phyloP scores from a whole-genome alignment of 2,888 invertebrate genomes.

The Calameuta pallipes region DNA sequence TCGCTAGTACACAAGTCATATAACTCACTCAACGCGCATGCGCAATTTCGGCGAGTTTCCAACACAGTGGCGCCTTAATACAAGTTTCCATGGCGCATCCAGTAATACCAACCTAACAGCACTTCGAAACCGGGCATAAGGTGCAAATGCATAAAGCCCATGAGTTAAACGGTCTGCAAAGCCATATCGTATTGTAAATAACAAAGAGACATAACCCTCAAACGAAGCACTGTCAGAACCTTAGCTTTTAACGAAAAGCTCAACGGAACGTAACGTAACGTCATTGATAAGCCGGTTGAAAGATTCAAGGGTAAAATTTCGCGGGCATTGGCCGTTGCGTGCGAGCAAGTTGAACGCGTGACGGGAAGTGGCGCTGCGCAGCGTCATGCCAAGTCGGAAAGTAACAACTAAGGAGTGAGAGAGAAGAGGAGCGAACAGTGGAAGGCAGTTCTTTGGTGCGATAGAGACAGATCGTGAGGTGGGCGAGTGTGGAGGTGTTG shows the following conservation, averaged over 20 bases:
- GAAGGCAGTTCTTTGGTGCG: conserved; percentile 7
- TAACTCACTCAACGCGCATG: not conserved
- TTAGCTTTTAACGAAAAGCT: not conserved
- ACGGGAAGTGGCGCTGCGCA: conserved; percentile 18
- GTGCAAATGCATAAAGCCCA: not conserved
- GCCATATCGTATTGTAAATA: not conserved
- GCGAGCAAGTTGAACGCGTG: conserved; percentile 13
- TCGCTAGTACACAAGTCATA: not conserved
- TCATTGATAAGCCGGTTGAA: not conserved
- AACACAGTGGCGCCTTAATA: not conserved
- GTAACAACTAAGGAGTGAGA: conserved; percentile 23
- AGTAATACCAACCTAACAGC: not conserved
- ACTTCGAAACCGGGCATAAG: not conserved
- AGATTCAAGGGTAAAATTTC: conserved; percentile 6
- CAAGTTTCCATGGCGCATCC: not conserved
- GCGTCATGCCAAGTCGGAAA: conserved; percentile 8
- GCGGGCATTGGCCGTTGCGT: conserved; percentile 5
- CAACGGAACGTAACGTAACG: not conserved
- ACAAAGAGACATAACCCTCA: not conserved
- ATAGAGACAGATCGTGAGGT: conserved; percentile 17
- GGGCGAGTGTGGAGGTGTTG: conserved; percentile 10
- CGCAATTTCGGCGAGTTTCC: not conserved
- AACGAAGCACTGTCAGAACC: not conserved
- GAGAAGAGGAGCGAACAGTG: not conserved
- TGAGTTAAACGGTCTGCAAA: not conserved